A percentile compares a stretch with the other conserved stretches of the same genome.
These are phyloP conservation scores for Myodes glareolus DNA, from an alignment of 2,113 vertebrate genomes.

Conservation along the genomic window DNA sequence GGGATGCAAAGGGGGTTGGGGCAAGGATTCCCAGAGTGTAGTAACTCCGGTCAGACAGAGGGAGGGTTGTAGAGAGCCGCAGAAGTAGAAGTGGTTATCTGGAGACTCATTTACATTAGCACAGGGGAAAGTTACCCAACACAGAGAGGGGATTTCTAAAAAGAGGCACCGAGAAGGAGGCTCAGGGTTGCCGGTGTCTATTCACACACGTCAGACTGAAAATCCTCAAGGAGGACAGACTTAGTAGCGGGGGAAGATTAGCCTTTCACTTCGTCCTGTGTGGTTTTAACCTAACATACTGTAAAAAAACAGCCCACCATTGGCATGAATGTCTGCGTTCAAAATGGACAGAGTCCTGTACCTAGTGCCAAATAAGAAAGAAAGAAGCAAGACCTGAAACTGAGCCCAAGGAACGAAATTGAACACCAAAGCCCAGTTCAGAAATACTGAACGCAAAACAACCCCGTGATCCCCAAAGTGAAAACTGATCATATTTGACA, in stretches of 20 bases:
- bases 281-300: not conserved
- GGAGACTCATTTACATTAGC: not conserved
- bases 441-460: not conserved
- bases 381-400: not conserved
- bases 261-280: not conserved
- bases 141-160: not conserved
- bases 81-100: not conserved
- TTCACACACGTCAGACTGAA: not conserved
- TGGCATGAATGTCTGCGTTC: no score
- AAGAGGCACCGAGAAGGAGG: not conserved
- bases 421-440: not conserved
- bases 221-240: not conserved
- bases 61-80: not conserved
- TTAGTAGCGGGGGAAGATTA: not conserved
- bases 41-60: not conserved
- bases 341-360: not conserved
- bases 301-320: not conserved
- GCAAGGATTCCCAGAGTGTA: not conserved
- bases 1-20: not conserved
- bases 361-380: not conserved
- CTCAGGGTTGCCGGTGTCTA: not conserved
- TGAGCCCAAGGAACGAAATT: not conserved
- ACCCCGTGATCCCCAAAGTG: not conserved
- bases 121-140: not conserved
- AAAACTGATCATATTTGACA: constrained; percentile 4